Conservation (phyloP, 1,140 invertebrate species). For the Drosophila kanapiae region DNA sequence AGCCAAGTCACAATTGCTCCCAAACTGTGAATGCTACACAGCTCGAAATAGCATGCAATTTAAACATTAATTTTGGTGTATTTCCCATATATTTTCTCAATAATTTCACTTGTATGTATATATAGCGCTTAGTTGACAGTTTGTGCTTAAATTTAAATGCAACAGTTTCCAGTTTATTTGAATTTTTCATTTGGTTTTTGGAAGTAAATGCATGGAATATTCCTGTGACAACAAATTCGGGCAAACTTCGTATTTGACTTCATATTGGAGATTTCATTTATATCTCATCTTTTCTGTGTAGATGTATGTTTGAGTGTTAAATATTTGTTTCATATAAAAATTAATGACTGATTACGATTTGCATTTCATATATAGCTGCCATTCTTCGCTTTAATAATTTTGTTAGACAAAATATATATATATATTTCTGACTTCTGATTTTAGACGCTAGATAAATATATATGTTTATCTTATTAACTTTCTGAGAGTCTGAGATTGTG, state of each 20-base stretch:
- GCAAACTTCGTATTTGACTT: conserved; percentile 30
- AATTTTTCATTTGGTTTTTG: conserved; percentile 50
- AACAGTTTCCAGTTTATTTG: conserved; percentile 57
- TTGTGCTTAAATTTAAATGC: conserved; percentile 75
- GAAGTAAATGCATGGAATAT: conserved; percentile 26
- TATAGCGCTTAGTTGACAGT: conserved; percentile 51
- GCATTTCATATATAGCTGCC: conserved; percentile 51
- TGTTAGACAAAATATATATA: conserved; percentile 79
- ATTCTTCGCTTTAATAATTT: conserved; percentile 54
- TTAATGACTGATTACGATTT: conserved; percentile 62
- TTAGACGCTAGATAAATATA: conserved; percentile 53
- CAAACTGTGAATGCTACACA: conserved; percentile 30
- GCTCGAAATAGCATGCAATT: not conserved
- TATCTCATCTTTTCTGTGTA: conserved; percentile 27
- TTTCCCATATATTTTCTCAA: conserved; percentile 53
- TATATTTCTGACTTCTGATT: conserved; percentile 44
- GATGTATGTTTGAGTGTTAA: conserved; percentile 47
- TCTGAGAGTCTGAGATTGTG: conserved; percentile 57
- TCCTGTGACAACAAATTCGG: not conserved
- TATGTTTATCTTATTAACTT: conserved; percentile 29
- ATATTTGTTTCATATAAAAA: conserved; percentile 71
- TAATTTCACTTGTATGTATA: conserved; percentile 45
- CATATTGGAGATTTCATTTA: conserved; percentile 42
- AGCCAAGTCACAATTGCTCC: conserved; percentile 9
- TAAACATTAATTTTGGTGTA: conserved; percentile 6